A percentile compares a stretch with the other conserved stretches of the same genome.
Evolutionary conservation across 2,113 vertebrate species (phyloP).

Genomic region (Naja naja): DNA sequence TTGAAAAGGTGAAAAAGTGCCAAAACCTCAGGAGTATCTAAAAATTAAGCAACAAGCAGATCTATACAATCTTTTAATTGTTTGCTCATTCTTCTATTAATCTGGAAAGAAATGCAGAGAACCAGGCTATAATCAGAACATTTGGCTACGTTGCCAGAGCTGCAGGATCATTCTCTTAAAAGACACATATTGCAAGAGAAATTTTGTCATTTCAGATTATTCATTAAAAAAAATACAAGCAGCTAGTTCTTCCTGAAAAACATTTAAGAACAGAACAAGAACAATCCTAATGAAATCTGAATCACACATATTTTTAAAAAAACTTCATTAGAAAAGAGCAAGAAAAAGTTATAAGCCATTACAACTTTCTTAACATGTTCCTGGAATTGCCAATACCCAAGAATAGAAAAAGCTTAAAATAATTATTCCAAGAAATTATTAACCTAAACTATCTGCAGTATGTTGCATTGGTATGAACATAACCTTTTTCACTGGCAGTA

Average conservation of each 20-base stretch:
- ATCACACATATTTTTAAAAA: rapidly evolving
- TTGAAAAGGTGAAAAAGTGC: neutral
- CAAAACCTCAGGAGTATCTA: neutral
- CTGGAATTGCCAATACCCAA: neutral
- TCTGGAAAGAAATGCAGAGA: neutral
- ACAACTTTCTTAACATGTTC: neutral
- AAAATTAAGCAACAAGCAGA: neutral
- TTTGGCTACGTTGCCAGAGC: neutral
- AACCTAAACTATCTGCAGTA: neutral
- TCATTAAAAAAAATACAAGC: constrained; percentile 18
- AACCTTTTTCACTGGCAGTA: constrained; percentile 19
- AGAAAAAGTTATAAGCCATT: neutral
- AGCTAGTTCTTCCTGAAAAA: neutral
- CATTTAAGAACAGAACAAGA: neutral
- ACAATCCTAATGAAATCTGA: neutral
- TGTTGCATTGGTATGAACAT: constrained; percentile 3
- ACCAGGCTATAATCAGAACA: neutral
- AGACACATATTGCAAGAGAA: neutral
- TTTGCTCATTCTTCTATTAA: neutral
- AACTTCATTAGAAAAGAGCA: neutral
- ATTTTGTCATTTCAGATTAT: neutral
- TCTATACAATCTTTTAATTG: neutral
- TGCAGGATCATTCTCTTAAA: neutral
- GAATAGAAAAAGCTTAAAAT: constrained; percentile 36
- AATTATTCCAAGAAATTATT: constrained; percentile 32